A percentile compares a stretch with the other conserved stretches of the same genome.
phyloP scores from a whole-genome alignment of 30 jellyfish, hydroid and myxozoan genomes.

The Hydractinia echinata region DNA sequence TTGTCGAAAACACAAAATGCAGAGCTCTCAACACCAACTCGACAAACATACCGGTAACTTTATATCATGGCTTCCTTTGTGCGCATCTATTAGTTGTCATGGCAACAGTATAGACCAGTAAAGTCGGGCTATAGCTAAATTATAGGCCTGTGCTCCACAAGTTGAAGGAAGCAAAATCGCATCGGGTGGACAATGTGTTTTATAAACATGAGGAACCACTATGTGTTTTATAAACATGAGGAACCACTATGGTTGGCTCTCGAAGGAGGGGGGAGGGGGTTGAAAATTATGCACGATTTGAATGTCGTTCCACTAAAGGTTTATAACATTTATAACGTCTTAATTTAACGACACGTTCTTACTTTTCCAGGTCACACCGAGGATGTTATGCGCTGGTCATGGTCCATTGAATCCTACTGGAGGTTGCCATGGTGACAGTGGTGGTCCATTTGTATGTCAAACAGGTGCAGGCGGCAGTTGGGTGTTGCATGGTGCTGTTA shows the following conservation, averaged over 20 bases:
- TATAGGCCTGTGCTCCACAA: too few species aligned
- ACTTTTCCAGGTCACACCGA: constrained; percentile 43
- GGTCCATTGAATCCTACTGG: constrained; percentile 69
- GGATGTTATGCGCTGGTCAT: constrained; percentile 90
- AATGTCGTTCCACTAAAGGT: too few species aligned
- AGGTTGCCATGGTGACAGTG: constrained; percentile 99
- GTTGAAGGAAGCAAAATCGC: too few species aligned
- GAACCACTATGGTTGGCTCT: too few species aligned
- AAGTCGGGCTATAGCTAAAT: too few species aligned
- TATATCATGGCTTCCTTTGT: background rate
- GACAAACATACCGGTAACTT: constrained; percentile 42
- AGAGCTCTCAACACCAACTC: constrained; percentile 37
- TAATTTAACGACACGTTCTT: background rate
- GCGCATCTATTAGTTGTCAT: too few species aligned
- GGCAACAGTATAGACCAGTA: too few species aligned
- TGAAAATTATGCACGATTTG: too few species aligned
- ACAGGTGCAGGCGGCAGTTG: constrained; percentile 48
- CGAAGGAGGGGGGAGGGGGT: background rate
- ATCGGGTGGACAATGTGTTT: too few species aligned
- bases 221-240: too few species aligned
- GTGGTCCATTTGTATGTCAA: constrained; percentile 94
- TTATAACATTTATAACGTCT: background rate
- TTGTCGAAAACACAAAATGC: constrained; percentile 51
- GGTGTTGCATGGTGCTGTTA: constrained; percentile 82
- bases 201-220: too few species aligned